Percentiles rank a stretch among this genome's conserved stretches.
phyloP scores from a whole-genome alignment of 23 tunicate genomes.

The Halocynthia roretzi region DNA sequence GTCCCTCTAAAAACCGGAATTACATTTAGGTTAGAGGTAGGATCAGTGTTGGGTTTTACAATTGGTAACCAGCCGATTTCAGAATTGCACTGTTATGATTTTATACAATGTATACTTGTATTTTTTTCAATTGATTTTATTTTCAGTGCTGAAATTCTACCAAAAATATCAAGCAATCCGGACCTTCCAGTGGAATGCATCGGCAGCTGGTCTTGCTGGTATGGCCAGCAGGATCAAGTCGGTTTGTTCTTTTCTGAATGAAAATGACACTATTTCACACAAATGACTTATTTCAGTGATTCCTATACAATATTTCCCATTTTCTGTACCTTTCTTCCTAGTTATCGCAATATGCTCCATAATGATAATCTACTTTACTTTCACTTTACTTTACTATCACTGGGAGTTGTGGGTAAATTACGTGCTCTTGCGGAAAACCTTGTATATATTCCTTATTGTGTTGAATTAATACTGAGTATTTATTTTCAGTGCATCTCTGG shows the following conservation, averaged over 20 bases:
- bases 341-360: neutral
- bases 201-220: constrained; percentile 97
- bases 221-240: constrained; percentile 86
- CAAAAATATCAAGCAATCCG: constrained; percentile 37
- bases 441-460: too few species aligned
- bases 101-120: too few species aligned
- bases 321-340: too few species aligned
- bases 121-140: constrained; percentile 1
- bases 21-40: neutral
- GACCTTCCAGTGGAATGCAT: constrained; percentile 57
- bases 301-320: neutral
- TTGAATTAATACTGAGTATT: neutral
- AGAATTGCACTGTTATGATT: too few species aligned
- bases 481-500: constrained; percentile 73
- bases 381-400: neutral
- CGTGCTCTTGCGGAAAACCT: too few species aligned
- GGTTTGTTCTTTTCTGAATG: constrained; percentile 36
- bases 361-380: neutral
- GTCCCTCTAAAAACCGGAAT: neutral
- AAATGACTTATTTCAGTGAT: neutral
- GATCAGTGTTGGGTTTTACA: too few species aligned
- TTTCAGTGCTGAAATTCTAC: constrained; percentile 61
- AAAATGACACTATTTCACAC: neutral
- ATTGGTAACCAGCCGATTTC: too few species aligned
- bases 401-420: neutral